Evolutionary conservation across 1,140 invertebrate genomes (phyloP), one percentile per base, ranked within the genome.

Genomic region (Drosophila erecta): DNA sequence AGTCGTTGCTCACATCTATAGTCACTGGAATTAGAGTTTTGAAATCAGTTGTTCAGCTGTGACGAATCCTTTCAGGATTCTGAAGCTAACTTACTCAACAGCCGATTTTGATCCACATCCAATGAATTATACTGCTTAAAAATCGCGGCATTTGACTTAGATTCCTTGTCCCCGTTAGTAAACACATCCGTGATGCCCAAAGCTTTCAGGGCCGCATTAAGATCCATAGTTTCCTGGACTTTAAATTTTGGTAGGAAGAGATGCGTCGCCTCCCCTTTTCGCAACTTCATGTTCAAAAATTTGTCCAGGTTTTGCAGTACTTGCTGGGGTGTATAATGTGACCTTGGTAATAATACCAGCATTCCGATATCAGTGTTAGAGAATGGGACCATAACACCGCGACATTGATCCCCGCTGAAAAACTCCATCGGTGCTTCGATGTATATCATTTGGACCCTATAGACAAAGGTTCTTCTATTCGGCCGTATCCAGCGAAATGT

Each of bases 371-470:
- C 20, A 11, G 22, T 20, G 6, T 40, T 17, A 3, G 33, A 15
- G 15, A 74, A 12, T 30, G 71, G 70, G 22, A 74, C 40, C 6
- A 43, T 27, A 11, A 64, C 38, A n/a, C 51, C 70, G 1, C 46
- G 43, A 8, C 47, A 38, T 2, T 56, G 11, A 0, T 51, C 38
- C 0, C 20, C 1, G 20, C n/a, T 5, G 10, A 74, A 14, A 2
- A 35, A 74, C 10, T 40, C 0, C 37, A 64, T 33, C 0, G 24
- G 24, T 0, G 37, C 71, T 0, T n/a, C 6, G 2, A 37, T 41
- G 11, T 74, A 74, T 50, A 74, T 55, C 50, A 54, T 56, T n/a
- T 40, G 2, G 5, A 51, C 22, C 17, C 30, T 49, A 15, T 37
- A 8, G 10, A n/a, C 4, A 2, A 5, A 15, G n/a, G 30, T 6